A percentile compares a stretch with the other conserved stretches of the same genome.
These are phyloP conservation scores for Anoplopoma fimbria DNA, from an alignment of 2,113 vertebrate genomes.

Conservation along the genomic window DNA sequence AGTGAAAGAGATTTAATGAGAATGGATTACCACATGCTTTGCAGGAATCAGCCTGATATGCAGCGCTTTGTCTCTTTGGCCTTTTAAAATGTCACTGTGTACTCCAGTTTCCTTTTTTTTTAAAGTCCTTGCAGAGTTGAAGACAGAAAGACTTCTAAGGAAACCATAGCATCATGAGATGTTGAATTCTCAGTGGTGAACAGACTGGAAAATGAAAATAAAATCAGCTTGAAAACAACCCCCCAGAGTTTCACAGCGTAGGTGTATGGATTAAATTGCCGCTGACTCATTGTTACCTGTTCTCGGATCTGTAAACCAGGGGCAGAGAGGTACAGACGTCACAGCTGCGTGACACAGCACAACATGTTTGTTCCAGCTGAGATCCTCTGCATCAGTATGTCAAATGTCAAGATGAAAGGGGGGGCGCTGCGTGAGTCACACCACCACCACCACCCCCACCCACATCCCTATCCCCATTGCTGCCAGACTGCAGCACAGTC, in stretches of 20 bases:
- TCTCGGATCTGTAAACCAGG: slow-evolving; percentile 16
- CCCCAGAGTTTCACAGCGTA: slow-evolving; percentile 36
- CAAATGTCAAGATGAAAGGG: slow-evolving; percentile 70
- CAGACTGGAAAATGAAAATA: slow-evolving; percentile 23
- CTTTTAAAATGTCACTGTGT: slow-evolving; percentile 16
- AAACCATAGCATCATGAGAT: slow-evolving; percentile 20
- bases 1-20: slow-evolving; percentile 63
- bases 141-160: slow-evolving; percentile 43
- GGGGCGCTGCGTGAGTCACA: slow-evolving; percentile 62
- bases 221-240: slow-evolving; percentile 63
- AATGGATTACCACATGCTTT: slow-evolving; percentile 56
- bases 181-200: slow-evolving; percentile 40
- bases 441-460: not conserved
- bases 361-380: slow-evolving; percentile 68
- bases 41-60: slow-evolving; percentile 20
- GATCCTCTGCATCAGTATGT: slow-evolving; percentile 60
- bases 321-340: slow-evolving; percentile 34
- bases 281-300: slow-evolving; percentile 72
- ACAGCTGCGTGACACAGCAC: slow-evolving; percentile 62
- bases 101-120: not conserved
- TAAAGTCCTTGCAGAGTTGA: slow-evolving; percentile 1
- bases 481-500: slow-evolving; percentile 30
- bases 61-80: slow-evolving; percentile 3
- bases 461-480: not conserved
- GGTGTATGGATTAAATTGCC: slow-evolving; percentile 68